phyloP scores from a whole-genome alignment of 2,888 invertebrate genomes.

The Lepidocyrtoides sp. region DNA sequence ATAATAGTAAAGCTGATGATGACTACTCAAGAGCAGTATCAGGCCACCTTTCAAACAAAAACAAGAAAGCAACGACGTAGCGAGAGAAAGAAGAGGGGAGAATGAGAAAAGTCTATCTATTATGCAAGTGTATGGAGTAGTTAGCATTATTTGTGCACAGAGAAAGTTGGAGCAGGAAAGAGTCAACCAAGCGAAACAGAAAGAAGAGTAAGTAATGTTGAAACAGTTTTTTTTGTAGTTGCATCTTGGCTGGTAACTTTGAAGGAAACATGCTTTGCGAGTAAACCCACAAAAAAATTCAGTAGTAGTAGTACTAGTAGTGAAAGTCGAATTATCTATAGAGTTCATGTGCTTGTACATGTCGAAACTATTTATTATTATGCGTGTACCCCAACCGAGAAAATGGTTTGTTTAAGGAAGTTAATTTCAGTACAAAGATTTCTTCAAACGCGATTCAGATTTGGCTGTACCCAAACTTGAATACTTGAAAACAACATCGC shows the following conservation, averaged over 20 bases:
- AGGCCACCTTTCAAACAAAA: slow-evolving; percentile 28
- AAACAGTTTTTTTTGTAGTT: slow-evolving; percentile 9
- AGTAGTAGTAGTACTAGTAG: neutral
- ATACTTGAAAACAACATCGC: no score
- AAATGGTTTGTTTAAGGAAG: neutral
- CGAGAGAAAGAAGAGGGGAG: no score
- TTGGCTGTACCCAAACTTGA: no score
- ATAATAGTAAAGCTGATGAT: slow-evolving; percentile 63
- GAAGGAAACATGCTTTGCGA: no score
- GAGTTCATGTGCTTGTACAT: neutral
- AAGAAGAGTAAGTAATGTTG: slow-evolving; percentile 44
- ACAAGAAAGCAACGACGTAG: neutral
- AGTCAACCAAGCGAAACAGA: slow-evolving; percentile 44
- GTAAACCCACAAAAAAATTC: no score
- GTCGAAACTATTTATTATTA: neutral
- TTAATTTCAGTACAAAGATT: neutral
- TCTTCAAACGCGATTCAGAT: slow-evolving; percentile 35
- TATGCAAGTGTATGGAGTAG: slow-evolving; percentile 20
- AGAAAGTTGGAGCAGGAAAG: slow-evolving; percentile 53
- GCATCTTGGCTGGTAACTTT: neutral
- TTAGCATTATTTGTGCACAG: slow-evolving; percentile 44
- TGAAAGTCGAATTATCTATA: no score
- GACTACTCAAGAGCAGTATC: slow-evolving; percentile 16
- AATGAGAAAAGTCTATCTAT: slow-evolving; percentile 36
- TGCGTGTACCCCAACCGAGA: neutral